Evolutionary conservation across 1,140 invertebrate genomes (phyloP).

Genomic region (Bombus superbus): DNA sequence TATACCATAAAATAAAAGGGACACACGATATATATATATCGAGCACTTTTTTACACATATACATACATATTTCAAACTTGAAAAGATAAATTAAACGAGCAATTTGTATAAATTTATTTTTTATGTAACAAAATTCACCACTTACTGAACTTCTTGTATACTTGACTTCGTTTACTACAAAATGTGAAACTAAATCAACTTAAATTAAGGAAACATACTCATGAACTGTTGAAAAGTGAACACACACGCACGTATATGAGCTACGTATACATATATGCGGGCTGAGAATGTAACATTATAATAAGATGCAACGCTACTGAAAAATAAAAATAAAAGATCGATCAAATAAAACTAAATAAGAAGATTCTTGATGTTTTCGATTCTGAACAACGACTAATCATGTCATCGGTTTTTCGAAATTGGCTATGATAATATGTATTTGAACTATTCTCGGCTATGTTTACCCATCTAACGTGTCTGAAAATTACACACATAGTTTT

Average conservation of each 20-base stretch:
- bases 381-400: background rate
- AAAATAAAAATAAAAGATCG: background rate
- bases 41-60: background rate
- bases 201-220: background rate
- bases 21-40: background rate
- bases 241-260: background rate
- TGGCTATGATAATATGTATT: background rate
- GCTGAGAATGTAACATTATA: background rate
- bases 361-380: background rate
- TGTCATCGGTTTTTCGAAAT: background rate
- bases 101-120: background rate
- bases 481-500: background rate
- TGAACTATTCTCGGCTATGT: background rate
- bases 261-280: background rate
- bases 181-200: background rate
- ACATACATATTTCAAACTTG: background rate
- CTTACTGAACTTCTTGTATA: slow-evolving; percentile 30
- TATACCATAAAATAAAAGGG: background rate
- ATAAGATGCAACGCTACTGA: background rate
- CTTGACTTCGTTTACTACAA: background rate
- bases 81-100: background rate
- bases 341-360: background rate
- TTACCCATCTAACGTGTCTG: background rate
- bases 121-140: slow-evolving; percentile 2
- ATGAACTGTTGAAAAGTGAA: background rate